Evolutionary conservation across 2,888 invertebrate genomes (phyloP).

Genomic region (Entomobrya multifasciata): DNA sequence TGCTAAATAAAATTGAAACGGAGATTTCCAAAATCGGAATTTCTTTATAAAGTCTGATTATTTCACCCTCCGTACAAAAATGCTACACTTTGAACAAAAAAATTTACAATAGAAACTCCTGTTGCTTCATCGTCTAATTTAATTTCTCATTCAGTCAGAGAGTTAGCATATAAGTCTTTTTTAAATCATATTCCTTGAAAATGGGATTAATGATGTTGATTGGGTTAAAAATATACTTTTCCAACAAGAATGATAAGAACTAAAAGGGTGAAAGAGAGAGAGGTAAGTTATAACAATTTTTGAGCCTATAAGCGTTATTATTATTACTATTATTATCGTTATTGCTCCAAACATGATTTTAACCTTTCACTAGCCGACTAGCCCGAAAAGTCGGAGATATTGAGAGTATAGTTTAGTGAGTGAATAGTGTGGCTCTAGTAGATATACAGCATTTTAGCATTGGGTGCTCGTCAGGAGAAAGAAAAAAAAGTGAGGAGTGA

Average conservation of each 20-base stretch:
- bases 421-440: no score
- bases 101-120: no score
- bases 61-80: slow-evolving; percentile 63
- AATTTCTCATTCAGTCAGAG: no score
- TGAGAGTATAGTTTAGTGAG: no score
- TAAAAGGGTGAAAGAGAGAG: background rate
- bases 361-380: slow-evolving; percentile 9
- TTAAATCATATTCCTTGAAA: background rate
- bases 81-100: background rate
- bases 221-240: slow-evolving; percentile 25
- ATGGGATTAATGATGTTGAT: no score
- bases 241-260: slow-evolving; percentile 6
- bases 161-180: slow-evolving; percentile 27
- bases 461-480: slow-evolving; percentile 17
- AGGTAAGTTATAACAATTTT: slow-evolving; percentile 44
- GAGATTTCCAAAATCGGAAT: slow-evolving; percentile 51
- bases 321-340: slow-evolving; percentile 67
- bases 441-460: background rate
- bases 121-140: slow-evolving; percentile 42
- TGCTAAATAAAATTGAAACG: slow-evolving; percentile 54
- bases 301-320: slow-evolving; percentile 65
- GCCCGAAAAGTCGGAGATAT: no score
- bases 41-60: slow-evolving; percentile 53
- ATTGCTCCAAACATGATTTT: slow-evolving; percentile 52
- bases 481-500: slow-evolving; percentile 61